A percentile compares a stretch with the other conserved stretches of the same genome.
These are phyloP conservation scores for Momotus momota DNA, from an alignment of 2,797 vertebrate genomes.

Conservation along the genomic window DNA sequence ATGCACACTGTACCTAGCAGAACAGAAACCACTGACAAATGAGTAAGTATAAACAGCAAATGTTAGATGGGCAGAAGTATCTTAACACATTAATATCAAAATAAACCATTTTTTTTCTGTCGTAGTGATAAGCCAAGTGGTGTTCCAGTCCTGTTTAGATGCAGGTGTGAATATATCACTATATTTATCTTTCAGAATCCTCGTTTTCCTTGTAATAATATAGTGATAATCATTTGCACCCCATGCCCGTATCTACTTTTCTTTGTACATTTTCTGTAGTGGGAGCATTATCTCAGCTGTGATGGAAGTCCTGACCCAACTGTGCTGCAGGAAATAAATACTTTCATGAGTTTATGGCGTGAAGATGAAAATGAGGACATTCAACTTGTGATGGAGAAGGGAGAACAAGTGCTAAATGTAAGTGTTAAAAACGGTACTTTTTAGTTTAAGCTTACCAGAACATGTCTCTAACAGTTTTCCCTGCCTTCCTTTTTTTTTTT, in stretches of 20 bases:
- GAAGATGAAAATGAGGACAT: slow-evolving; percentile 83
- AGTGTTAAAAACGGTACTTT: slow-evolving; percentile 26
- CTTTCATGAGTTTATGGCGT: slow-evolving; percentile 88
- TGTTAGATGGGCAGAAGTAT: background rate
- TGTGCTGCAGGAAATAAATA: slow-evolving; percentile 85
- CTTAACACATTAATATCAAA: background rate
- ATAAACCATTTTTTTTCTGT: background rate
- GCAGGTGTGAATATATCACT: background rate
- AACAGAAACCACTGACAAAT: background rate
- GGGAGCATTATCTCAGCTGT: slow-evolving; percentile 88
- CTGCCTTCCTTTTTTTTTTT: fast-evolving
- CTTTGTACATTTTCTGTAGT: slow-evolving; percentile 78
- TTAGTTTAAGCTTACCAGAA: background rate
- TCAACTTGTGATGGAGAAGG: slow-evolving; percentile 79
- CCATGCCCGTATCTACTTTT: background rate
- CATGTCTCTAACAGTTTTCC: background rate
- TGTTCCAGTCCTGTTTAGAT: background rate
- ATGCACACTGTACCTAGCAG: background rate
- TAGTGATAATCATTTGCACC: background rate
- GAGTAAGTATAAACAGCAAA: background rate
- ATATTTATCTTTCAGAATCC: background rate
- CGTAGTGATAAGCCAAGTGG: background rate
- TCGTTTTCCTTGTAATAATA: background rate
- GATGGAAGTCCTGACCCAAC: slow-evolving; percentile 88
- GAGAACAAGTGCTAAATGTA: slow-evolving; percentile 84